phyloP scores from a whole-genome alignment of 2,113 vertebrate genomes.

The Platichthys stellatus region DNA sequence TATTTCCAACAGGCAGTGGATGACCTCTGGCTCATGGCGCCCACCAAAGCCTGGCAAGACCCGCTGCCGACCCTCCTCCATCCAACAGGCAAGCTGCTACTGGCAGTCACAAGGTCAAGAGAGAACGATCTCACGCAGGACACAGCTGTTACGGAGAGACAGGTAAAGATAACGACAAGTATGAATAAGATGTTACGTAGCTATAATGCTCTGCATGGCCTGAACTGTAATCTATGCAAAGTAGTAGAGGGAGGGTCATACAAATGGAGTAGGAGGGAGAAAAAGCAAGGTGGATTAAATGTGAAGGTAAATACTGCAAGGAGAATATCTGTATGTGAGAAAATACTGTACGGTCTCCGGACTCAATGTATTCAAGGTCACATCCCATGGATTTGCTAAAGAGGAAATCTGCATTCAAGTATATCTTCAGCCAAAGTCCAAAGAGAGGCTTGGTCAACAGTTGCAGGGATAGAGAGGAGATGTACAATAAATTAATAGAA shows the following conservation, averaged over 20 bases:
- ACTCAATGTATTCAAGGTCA: constrained; percentile 59
- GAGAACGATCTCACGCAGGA: constrained; percentile 24
- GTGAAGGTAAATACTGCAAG: neutral
- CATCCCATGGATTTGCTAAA: constrained; percentile 51
- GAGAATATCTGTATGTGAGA: neutral
- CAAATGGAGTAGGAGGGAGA: constrained; percentile 10
- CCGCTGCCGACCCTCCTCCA: constrained; percentile 78
- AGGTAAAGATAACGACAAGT: constrained; percentile 32
- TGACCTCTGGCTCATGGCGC: constrained; percentile 78
- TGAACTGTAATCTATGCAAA: constrained; percentile 36
- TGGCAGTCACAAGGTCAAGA: constrained; percentile 71
- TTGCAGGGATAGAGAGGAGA: constrained; percentile 1
- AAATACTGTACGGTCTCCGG: neutral
- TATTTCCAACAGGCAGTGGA: constrained; percentile 80
- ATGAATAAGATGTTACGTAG: constrained; percentile 36
- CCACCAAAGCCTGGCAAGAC: constrained; percentile 80
- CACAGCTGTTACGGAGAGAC: constrained; percentile 23
- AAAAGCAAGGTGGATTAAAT: constrained; percentile 6
- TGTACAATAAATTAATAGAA: constrained; percentile 31
- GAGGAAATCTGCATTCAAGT: constrained; percentile 51
- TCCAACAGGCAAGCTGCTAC: constrained; percentile 82
- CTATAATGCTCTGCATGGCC: constrained; percentile 7
- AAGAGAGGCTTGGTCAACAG: constrained; percentile 48
- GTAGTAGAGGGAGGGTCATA: constrained; percentile 36
- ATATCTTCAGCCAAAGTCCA: constrained; percentile 28